Conservation (phyloP, 2,888 invertebrate genomes). For the Drosophila peninsularis region DNA sequence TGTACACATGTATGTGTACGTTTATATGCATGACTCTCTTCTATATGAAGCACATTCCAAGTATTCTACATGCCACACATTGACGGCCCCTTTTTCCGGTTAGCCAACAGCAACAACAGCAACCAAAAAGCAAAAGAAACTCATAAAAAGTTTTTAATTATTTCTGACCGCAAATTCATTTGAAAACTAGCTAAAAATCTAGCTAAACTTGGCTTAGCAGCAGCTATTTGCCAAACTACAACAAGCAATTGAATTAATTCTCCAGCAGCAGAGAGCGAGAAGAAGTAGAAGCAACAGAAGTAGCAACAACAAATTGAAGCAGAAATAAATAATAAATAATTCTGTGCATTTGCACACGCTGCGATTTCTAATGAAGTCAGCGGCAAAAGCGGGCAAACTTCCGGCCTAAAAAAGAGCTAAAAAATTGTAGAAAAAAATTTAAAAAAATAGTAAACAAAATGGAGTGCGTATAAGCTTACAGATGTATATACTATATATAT, state of each 20-base stretch:
- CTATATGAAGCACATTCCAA: slow-evolving; percentile 39
- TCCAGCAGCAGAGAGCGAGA: background rate
- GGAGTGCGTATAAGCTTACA: background rate
- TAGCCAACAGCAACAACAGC: slow-evolving; percentile 37
- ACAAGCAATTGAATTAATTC: slow-evolving; percentile 4
- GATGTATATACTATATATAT: background rate
- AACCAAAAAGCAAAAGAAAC: slow-evolving; percentile 51
- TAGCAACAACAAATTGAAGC: background rate
- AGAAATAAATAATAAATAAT: slow-evolving; percentile 4
- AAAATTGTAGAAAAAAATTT: background rate
- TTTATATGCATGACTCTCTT: background rate
- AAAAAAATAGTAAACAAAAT: slow-evolving; percentile 7
- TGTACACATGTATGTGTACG: background rate
- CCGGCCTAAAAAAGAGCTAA: slow-evolving; percentile 18
- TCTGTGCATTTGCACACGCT: slow-evolving; percentile 32
- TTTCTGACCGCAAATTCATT: slow-evolving; percentile 21
- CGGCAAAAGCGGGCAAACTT: slow-evolving; percentile 26
- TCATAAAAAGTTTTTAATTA: slow-evolving; percentile 56
- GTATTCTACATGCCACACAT: slow-evolving; percentile 51
- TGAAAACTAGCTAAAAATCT: slow-evolving; percentile 8
- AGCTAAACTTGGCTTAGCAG: slow-evolving; percentile 2
- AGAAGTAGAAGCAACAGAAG: background rate
- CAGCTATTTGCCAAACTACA: background rate
- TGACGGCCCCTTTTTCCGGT: slow-evolving; percentile 70
- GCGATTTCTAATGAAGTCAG: slow-evolving; percentile 35